These are phyloP conservation scores for Chiloscyllium punctatum DNA, from an alignment of 2,797 vertebrate species.

Conservation along the genomic window DNA sequence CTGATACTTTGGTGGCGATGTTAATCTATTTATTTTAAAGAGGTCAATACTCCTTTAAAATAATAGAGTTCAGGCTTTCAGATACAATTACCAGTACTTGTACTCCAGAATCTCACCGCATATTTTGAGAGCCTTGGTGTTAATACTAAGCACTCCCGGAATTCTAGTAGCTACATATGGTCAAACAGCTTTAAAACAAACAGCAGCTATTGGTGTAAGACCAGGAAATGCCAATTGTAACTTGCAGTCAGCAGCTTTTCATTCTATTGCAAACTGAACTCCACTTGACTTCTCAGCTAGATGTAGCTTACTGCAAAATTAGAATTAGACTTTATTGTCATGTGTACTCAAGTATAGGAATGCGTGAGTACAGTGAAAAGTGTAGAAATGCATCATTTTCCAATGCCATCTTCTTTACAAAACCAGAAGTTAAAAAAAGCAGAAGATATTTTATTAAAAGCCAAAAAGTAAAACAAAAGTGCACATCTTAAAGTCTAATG, in stretches of 20 bases:
- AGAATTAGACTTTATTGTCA: too few relatives aligned
- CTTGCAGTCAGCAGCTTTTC: neutral
- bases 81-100: neutral
- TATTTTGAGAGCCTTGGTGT: neutral
- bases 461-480: too few relatives aligned
- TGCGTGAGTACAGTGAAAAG: too few relatives aligned
- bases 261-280: neutral
- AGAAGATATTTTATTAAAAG: too few relatives aligned
- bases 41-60: neutral
- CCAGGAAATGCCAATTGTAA: neutral
- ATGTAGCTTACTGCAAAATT: neutral
- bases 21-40: neutral
- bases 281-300: neutral
- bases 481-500: too few relatives aligned
- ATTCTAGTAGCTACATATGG: neutral
- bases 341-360: too few relatives aligned
- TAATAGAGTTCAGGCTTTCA: neutral
- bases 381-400: too few relatives aligned
- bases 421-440: too few relatives aligned
- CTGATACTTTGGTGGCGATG: neutral
- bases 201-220: neutral
- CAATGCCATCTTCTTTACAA: too few relatives aligned
- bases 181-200: neutral
- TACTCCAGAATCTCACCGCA: neutral
- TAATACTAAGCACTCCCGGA: neutral